A percentile compares a stretch with the other conserved stretches of the same genome.
phyloP scores from a whole-genome alignment of 1,140 invertebrate genomes.

The Eufriesea mexicana region DNA sequence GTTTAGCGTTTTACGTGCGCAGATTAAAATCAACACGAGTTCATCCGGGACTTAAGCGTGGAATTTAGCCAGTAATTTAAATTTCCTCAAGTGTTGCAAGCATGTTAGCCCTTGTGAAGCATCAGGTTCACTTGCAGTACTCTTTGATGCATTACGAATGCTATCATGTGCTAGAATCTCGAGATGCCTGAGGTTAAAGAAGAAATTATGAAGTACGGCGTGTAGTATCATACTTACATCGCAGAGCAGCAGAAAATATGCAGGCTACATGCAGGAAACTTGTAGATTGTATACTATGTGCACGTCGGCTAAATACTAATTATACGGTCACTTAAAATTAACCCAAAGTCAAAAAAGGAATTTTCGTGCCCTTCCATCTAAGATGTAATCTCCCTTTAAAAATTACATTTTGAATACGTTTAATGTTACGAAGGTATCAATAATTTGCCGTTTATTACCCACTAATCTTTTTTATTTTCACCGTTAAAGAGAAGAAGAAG shows the following conservation, averaged over 20 bases:
- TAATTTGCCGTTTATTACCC: no score
- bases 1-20: neutral
- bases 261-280: neutral
- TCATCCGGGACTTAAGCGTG: neutral
- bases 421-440: no score
- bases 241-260: no score
- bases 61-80: neutral
- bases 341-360: neutral
- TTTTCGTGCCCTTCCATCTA: neutral
- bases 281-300: neutral
- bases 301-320: neutral
- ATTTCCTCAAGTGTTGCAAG: neutral
- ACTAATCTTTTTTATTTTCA: no score
- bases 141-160: constrained; percentile 5
- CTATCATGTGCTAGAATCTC: constrained; percentile 16
- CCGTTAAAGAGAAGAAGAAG: no score
- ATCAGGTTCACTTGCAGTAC: neutral
- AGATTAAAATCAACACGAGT: neutral
- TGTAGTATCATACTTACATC: neutral
- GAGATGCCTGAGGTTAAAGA: neutral
- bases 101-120: neutral
- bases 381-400: neutral
- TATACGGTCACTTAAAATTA: neutral
- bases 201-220: constrained; percentile 4
- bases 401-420: neutral